Evolutionary conservation across 2,113 vertebrate species (phyloP), one percentile per base, ranked within the genome.

Genomic region (Thamnaconus septentrionalis): DNA sequence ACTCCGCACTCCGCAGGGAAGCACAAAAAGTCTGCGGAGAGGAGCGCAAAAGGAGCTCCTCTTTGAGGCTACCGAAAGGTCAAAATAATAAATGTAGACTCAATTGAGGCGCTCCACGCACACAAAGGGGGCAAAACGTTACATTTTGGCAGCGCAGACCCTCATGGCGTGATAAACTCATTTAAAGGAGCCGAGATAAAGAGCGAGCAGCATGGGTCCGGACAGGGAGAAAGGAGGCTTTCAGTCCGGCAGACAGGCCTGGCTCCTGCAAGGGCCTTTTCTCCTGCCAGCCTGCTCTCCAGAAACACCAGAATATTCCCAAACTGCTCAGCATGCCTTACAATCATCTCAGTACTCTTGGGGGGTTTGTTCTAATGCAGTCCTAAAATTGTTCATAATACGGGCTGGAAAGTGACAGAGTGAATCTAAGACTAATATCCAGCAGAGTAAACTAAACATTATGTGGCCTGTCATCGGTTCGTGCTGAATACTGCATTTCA

Each of bases 61-160:
- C 89, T 93, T 91, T 91, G 91, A 91, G 89, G 89, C 87, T 84
- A 87, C 86, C 84, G 82, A 92, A 90, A 94, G 93, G 93, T 94
- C 93, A 93, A 93, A 94, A 93, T 93, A 93, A 94, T 94, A 94
- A 94, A 94, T 94, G 93, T 94, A 92, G 90, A 88, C 90, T 89
- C 91, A 91, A 93, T 91, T 93, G 92, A 93, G 90, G 88, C 83
- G 87, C 91, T 89, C 75, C 60, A 18, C 60, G 40, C 69, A 43
- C 76, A 94, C 91, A 93, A 93, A 91, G 73, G 82, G 80, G 87
- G 91, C 92, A 90, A 92, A 92, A 93, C 89, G 89, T 88, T 92
- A 92, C 91, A 92, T 89, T 91, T 86, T 89, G 89, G 90, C 90
- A 86, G 83, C 79, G 81, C 83, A 76, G 89, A 85, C 87, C 87